phyloP scores from a whole-genome alignment of 2,888 invertebrate genomes.

The Pristionchus entomophagus region DNA sequence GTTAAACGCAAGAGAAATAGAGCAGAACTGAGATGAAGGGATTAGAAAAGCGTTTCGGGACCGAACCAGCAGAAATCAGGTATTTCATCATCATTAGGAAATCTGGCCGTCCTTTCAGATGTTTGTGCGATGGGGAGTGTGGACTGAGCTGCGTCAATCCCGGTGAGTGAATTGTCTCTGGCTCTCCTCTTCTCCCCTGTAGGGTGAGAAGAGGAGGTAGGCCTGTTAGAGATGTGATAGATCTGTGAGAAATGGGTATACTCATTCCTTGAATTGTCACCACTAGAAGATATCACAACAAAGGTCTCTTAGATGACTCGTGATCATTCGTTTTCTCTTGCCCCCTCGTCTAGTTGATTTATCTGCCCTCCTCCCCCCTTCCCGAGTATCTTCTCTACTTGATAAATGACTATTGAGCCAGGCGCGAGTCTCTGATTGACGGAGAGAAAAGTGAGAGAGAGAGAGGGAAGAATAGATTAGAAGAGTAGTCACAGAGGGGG shows the following conservation, averaged over 20 bases:
- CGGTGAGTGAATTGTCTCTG: conserved; percentile 82
- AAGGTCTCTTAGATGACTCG: no score
- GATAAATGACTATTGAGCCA: conserved; percentile 41
- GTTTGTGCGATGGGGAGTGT: conserved; percentile 93
- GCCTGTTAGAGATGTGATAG: no score
- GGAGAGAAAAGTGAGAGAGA: neutral
- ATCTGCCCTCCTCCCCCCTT: neutral
- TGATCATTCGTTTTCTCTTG: conserved; percentile 2
- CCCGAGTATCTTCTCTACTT: conserved; percentile 1
- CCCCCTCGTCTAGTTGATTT: neutral
- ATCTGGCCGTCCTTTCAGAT: conserved; percentile 80
- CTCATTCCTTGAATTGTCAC: no score
- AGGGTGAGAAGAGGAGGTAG: no score
- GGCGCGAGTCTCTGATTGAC: neutral
- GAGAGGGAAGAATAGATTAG: neutral
- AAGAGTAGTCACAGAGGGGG: neutral
- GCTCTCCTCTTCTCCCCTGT: no score
- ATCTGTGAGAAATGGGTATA: no score
- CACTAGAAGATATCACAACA: no score
- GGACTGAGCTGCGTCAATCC: conserved; percentile 98
- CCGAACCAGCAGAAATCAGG: no score
- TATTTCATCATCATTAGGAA: no score
- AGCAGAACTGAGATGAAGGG: no score
- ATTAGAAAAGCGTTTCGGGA: no score
- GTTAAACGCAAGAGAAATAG: no score